These are phyloP conservation scores for Gnathonemus echidnorhynchus DNA, from an alignment of 2,113 vertebrate genomes.

Conservation along the genomic window DNA sequence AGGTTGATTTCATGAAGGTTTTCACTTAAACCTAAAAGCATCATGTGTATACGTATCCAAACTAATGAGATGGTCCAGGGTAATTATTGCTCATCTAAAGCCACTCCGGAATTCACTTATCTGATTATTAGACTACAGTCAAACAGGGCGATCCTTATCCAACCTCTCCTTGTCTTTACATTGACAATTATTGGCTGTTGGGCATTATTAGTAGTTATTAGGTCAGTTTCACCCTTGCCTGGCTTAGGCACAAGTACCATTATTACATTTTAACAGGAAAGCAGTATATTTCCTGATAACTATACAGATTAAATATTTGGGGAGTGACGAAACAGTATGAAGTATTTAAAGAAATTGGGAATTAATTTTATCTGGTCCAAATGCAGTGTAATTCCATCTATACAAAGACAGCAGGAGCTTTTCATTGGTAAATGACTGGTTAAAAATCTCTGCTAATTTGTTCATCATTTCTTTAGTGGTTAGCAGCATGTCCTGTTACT, in stretches of 20 bases:
- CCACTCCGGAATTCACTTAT: no score
- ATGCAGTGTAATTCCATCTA: background rate
- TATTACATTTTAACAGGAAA: background rate
- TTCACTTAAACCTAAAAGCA: no score
- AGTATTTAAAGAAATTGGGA: background rate
- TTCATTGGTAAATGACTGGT: background rate
- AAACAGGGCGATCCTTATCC: no score
- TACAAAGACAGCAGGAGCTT: background rate
- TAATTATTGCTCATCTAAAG: no score
- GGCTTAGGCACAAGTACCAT: background rate
- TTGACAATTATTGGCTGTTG: background rate
- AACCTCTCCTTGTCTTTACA: background rate
- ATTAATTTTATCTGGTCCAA: background rate
- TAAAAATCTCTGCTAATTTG: background rate
- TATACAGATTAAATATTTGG: background rate
- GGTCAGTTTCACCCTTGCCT: background rate
- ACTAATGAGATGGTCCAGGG: no score
- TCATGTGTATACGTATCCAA: no score
- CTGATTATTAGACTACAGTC: no score
- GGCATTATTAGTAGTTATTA: background rate
- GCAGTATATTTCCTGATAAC: background rate
- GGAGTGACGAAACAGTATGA: background rate
- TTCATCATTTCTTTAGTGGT: background rate
- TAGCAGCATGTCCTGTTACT: background rate
- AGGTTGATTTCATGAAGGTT: no score